Base-by-base conservation (phyloP, 2,888 invertebrate genomes). In the Euplexia lucipara region DNA sequence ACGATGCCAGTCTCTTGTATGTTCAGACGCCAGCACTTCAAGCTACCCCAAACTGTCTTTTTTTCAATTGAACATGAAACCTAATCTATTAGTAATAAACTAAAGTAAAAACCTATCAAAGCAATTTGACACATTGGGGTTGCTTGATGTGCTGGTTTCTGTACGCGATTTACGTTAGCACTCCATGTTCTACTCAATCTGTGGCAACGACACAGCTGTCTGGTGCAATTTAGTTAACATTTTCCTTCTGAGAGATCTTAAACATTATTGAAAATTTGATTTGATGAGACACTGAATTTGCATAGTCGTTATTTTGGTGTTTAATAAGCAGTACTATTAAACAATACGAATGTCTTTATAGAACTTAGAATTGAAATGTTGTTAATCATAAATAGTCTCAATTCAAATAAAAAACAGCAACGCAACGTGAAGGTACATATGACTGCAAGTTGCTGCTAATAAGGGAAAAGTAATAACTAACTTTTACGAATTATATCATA, bases 181-280 rank as follows among this genome's bases (percentile, higher is more conserved):
- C 45, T 71, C 53, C 75, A 60, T 68, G 3, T 26, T 5, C 26
- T 75, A 1, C 4, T n/a, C 3, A 9, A 20, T 71, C 44, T 18
- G 26, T 75, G 59, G 4, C 3, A 2, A 44, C 20, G 20, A 47
- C 81, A 74, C 70, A 82, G 72, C 75, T 76, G 79, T 80, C 78
- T 75, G 56, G 54, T 58, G 58, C 75, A 80, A 82, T 80, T 71
- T 75, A 49, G 64, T 79, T 75, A 70, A 64, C 73, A 78, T 82
- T 75, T 74, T 80, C 79, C 78, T 70, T 72, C n/a, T 65, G 47
- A 67, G 59, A 62, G 71, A 68, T 78, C 74, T 62, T 42, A 35
- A 72, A 62, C 49, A 48, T 58, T 68, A 78, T 61, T 62, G 54
- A 62, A 64, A 66, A 65, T 75, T 81, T 68, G 66, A 80, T 78